Evolutionary conservation across 2,888 invertebrate species (phyloP).

Genomic region (Tuberolachnus salignus): DNA sequence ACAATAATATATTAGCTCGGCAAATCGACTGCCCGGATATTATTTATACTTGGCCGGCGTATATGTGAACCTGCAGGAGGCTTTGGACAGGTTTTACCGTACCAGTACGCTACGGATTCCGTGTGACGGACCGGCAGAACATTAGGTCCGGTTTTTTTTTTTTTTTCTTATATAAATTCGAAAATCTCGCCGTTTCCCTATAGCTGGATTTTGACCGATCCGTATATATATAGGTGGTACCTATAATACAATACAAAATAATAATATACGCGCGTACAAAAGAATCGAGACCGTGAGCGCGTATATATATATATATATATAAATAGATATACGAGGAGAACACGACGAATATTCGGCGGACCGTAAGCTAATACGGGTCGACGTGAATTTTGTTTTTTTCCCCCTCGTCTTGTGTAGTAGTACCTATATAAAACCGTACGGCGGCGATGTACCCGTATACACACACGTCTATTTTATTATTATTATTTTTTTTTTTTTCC

Average conservation of each 20-base stretch:
- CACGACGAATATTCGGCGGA: constrained; percentile 7
- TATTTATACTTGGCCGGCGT: too few species aligned
- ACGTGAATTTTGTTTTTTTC: constrained; percentile 41
- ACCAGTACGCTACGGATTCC: neutral
- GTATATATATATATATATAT: too few species aligned
- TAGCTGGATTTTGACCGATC: constrained; percentile 41
- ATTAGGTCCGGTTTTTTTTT: constrained; percentile 42
- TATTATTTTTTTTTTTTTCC: neutral
- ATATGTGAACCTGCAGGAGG: too few species aligned
- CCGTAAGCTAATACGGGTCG: constrained; percentile 52
- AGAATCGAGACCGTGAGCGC: constrained; percentile 21
- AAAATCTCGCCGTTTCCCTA: neutral
- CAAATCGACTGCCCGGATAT: too few species aligned
- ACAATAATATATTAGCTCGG: too few species aligned
- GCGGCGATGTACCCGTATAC: neutral
- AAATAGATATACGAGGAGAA: neutral
- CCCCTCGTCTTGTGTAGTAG: neutral
- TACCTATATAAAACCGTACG: neutral
- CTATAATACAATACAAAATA: too few species aligned
- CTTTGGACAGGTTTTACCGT: neutral
- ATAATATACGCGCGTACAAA: neutral
- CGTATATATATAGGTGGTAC: neutral
- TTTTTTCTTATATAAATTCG: constrained; percentile 1
- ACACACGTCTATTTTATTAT: neutral
- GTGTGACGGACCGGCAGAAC: neutral